Evolutionary conservation across 2,797 vertebrate species (phyloP).

Genomic region (Falco berigora): DNA sequence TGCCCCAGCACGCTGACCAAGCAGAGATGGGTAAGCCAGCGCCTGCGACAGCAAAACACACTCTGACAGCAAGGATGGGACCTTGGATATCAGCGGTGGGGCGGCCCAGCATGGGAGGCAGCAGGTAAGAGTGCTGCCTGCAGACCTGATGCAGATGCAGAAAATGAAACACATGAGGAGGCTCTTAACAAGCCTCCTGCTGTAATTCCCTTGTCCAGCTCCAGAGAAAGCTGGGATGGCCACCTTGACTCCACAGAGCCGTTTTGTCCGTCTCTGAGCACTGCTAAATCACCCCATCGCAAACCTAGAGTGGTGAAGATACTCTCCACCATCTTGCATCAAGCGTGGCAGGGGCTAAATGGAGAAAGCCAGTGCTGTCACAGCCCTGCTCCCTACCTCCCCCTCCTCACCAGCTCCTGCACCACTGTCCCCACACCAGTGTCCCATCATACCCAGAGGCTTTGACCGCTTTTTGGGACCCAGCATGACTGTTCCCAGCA

Average conservation of each 20-base stretch:
- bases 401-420: not conserved
- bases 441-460: not conserved
- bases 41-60: not conserved
- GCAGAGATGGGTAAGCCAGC: not conserved
- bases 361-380: not conserved
- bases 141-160: not conserved
- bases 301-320: not conserved
- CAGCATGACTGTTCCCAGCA: not conserved
- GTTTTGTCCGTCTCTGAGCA: not conserved
- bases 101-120: not conserved
- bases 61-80: not conserved
- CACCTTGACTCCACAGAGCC: rapidly evolving
- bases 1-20: rapidly evolving
- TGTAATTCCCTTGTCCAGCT: not conserved
- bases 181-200: not conserved
- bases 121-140: not conserved
- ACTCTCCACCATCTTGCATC: not conserved
- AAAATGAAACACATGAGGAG: not conserved
- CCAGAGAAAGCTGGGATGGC: not conserved
- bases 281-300: not conserved
- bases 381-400: not conserved
- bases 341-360: not conserved
- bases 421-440: rapidly evolving
- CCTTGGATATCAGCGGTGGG: not conserved
- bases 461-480: not conserved